Conservation (phyloP, 2,888 invertebrate genomes). For the Hirtodrosophila trivittata region DNA sequence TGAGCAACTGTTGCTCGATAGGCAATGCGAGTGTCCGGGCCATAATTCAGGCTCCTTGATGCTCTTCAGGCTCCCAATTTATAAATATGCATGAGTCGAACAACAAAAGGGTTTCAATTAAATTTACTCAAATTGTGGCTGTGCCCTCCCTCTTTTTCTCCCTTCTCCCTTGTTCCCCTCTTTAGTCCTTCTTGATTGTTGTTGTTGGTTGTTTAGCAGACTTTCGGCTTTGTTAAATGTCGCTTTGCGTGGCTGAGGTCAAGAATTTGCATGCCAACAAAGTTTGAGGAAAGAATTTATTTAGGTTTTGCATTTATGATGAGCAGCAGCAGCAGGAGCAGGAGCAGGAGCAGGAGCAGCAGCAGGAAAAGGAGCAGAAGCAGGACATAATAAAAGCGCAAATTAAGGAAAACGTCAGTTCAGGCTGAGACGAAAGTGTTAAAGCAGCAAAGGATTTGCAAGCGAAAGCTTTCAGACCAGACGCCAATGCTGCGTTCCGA, state of each 20-base stretch:
- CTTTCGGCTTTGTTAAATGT: neutral
- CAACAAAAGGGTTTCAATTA: slow-evolving; percentile 69
- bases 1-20: slow-evolving; percentile 68
- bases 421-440: slow-evolving; percentile 59
- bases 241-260: slow-evolving; percentile 55
- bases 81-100: slow-evolving; percentile 75
- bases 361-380: slow-evolving; percentile 8
- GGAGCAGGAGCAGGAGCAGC: slow-evolving; percentile 32
- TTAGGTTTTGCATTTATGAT: slow-evolving; percentile 74
- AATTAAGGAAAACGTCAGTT: slow-evolving; percentile 52
- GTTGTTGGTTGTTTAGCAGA: neutral
- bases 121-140: slow-evolving; percentile 70
- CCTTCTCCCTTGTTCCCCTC: neutral
- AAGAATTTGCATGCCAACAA: slow-evolving; percentile 72
- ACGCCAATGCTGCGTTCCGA: too few species aligned
- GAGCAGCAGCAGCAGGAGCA: slow-evolving; percentile 38
- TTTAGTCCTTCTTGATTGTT: neutral
- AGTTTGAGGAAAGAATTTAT: slow-evolving; percentile 61
- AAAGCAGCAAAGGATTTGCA: slow-evolving; percentile 51
- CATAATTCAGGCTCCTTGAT: slow-evolving; percentile 12
- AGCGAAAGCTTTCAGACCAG: neutral
- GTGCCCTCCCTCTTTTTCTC: slow-evolving; percentile 4
- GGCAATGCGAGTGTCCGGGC: slow-evolving; percentile 13
- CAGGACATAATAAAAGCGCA: slow-evolving; percentile 47
- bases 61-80: slow-evolving; percentile 16